Evolutionary conservation across 2,797 vertebrate genomes (phyloP).

Genomic region (Oreochromis mossambicus): DNA sequence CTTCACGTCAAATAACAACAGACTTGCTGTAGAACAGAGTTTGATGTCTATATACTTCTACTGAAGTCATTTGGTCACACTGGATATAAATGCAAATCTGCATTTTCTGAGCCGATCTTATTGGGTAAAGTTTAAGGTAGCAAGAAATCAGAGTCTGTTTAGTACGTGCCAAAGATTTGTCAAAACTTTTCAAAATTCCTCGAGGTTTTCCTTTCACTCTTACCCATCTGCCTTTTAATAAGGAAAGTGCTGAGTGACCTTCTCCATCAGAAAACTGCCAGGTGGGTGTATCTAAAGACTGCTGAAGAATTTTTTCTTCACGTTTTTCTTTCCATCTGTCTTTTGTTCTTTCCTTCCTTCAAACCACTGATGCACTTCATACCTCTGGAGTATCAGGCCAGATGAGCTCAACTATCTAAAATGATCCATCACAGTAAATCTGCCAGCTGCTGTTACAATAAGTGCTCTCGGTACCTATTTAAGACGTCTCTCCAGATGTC

Average conservation of each 20-base stretch:
- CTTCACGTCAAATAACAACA: not conserved
- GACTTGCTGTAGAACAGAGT: not conserved
- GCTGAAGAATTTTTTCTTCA: not conserved
- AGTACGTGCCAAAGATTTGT: not conserved
- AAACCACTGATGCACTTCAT: conserved; percentile 40
- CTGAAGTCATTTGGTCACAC: not conserved
- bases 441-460: conserved; percentile 53
- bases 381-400: conserved; percentile 38
- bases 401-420: conserved; percentile 43
- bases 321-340: not conserved
- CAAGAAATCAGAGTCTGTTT: not conserved
- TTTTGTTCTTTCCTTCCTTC: conserved; percentile 13
- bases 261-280: conserved; percentile 1
- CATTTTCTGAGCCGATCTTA: not conserved
- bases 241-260: not conserved
- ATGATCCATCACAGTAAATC: conserved; percentile 58
- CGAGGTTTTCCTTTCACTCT: not conserved
- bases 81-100: not conserved
- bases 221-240: not conserved
- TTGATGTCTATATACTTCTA: not conserved
- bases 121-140: not conserved
- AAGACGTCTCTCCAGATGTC: conserved; percentile 41
- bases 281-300: conserved; percentile 1
- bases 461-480: conserved; percentile 40
- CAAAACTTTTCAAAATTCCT: not conserved